Conservation (phyloP, 2,113 vertebrate genomes). For the Pandion haliaetus region DNA sequence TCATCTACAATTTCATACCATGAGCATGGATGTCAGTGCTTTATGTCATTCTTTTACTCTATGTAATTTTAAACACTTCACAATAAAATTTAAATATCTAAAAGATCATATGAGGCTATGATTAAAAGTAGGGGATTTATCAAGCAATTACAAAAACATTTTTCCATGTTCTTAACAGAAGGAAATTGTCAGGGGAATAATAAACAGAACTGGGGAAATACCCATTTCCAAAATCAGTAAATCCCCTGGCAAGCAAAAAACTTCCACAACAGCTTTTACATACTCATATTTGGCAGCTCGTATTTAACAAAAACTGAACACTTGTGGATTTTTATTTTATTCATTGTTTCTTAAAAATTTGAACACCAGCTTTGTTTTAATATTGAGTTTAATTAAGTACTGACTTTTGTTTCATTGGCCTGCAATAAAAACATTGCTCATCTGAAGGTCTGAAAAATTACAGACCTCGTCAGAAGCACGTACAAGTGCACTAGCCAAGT, state of each 20-base stretch:
- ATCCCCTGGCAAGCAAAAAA: neutral
- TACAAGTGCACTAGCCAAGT: neutral
- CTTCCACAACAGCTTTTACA: neutral
- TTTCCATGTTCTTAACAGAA: neutral
- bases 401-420: neutral
- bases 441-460: neutral
- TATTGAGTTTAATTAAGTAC: neutral
- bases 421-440: neutral
- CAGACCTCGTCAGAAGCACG: neutral
- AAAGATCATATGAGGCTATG: neutral
- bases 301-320: neutral
- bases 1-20: neutral
- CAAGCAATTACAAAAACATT: neutral
- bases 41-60: neutral
- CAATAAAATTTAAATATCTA: neutral
- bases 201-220: neutral
- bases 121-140: neutral
- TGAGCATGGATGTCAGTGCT: neutral
- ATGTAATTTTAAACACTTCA: neutral
- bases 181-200: neutral
- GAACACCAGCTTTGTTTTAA: neutral
- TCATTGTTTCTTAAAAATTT: neutral
- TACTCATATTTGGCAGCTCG: neutral
- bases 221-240: constrained; percentile 28
- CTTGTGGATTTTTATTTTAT: neutral